These are phyloP conservation scores for Anarrhichthys ocellatus DNA, from an alignment of 2,113 vertebrate species.

Conservation along the genomic window DNA sequence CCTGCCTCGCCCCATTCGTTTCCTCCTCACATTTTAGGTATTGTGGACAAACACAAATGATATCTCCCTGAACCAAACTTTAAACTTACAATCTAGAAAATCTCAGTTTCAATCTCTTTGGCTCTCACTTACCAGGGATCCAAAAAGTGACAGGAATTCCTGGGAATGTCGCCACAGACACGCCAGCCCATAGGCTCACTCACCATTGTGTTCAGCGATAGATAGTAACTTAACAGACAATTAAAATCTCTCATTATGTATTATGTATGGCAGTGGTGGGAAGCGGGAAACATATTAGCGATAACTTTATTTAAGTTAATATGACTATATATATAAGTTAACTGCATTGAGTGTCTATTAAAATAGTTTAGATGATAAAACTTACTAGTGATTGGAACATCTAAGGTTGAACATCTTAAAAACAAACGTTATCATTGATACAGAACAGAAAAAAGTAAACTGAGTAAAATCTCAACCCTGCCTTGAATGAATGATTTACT, in stretches of 20 bases:
- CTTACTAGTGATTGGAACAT: not conserved
- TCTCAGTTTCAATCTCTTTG: not conserved
- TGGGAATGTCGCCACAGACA: not conserved
- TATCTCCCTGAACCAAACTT: not conserved
- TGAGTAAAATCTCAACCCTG: not conserved
- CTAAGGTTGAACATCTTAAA: not conserved
- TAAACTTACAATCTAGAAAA: not conserved
- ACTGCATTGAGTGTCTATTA: no score
- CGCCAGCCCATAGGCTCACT: not conserved
- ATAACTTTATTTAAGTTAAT: not conserved
- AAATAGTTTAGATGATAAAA: not conserved
- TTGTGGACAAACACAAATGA: conserved; percentile 17
- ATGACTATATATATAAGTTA: no score
- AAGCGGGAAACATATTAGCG: not conserved
- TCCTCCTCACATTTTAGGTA: conserved; percentile 14
- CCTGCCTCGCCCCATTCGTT: conserved; percentile 5
- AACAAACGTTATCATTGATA: not conserved
- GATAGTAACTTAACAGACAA: not conserved
- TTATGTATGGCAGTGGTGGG: not conserved
- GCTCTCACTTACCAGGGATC: not conserved
- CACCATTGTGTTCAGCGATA: not conserved
- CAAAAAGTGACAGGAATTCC: not conserved
- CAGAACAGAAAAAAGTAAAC: not conserved
- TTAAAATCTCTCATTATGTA: not conserved
- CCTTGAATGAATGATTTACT: not conserved